phyloP scores from a whole-genome alignment of 2,797 vertebrate species.

The Helarctos malayanus region DNA sequence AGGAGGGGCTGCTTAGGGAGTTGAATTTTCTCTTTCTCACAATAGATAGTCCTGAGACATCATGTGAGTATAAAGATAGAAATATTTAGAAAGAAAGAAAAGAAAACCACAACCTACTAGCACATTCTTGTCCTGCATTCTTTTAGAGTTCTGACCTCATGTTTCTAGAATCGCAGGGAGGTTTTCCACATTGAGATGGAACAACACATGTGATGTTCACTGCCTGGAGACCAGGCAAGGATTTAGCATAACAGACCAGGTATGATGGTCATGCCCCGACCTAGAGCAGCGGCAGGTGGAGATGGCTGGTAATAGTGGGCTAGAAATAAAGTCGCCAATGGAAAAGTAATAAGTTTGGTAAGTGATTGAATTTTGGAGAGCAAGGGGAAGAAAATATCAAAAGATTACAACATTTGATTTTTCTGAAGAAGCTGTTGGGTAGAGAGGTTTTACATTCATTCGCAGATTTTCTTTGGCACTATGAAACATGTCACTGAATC shows the following conservation, averaged over 20 bases:
- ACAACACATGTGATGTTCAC: neutral
- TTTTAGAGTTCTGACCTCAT: neutral
- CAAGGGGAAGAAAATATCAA: neutral
- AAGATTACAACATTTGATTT: neutral
- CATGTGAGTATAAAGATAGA: neutral
- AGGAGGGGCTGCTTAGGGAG: no score
- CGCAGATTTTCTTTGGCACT: neutral
- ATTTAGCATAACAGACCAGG: neutral
- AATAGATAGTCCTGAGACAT: neutral
- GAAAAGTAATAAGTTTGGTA: neutral
- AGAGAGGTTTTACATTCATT: neutral
- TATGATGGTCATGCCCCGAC: accelerated
- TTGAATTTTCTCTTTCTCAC: neutral
- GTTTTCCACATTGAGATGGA: neutral
- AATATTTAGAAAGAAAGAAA: neutral
- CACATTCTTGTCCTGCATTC: no score
- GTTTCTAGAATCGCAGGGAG: neutral
- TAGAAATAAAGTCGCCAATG: neutral
- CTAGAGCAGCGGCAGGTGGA: accelerated
- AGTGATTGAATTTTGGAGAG: neutral
- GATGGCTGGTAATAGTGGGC: neutral
- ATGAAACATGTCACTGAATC: neutral
- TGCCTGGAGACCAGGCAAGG: neutral
- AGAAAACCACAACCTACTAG: neutral
- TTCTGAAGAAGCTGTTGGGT: neutral